Base-by-base conservation (phyloP, 1,140 invertebrate species). In the Epicauta chinensis region DNA sequence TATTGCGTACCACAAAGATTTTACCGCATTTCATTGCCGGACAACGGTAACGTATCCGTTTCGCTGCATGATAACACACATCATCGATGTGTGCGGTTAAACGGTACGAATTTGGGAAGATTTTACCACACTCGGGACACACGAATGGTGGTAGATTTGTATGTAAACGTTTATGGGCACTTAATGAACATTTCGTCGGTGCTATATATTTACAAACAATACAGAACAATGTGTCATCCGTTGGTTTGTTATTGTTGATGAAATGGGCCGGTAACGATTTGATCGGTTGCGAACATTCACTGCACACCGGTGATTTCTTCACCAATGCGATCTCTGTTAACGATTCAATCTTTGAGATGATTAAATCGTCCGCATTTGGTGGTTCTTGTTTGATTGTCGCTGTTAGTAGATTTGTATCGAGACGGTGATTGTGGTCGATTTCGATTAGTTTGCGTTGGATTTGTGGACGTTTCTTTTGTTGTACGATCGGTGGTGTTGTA, bases 61-160 rank as follows among this genome's bases (percentile, higher is more conserved):
- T 75, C 57, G 66, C 70, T 72, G 71, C 68, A 71, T 66, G 73
- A 69, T 65, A 78, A 72, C 68, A 70, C 16, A 72, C 69, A 48
- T 74, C 69, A 56, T 76, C 73, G 53, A 74, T 63, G 60, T 79
- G 77, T 29, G 60, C 63, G 49, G 66, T 68, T 23, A 76, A 68
- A 46, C 69, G 67, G 12, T 52, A 50, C 35, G 65, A 69, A 14
- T 57, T 60, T 23, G 59, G 29, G 49, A 77, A 70, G 30, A 64
- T 35, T 16, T 65, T 59, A 0, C 75, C 77, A 67, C 77, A 78
- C 63, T 77, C 75, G 3, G 76, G 75, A 53, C 76, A 78, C 41
- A 69, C 69, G 62, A 58, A 74, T 15, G 75, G 75, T n/a, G 70
- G 56, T 16, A 42, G 47, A 51, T 65, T 70, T 11, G 68, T 59